Conservation (phyloP, 2,888 invertebrate genomes). For the Lissocephala sabroskyi region DNA sequence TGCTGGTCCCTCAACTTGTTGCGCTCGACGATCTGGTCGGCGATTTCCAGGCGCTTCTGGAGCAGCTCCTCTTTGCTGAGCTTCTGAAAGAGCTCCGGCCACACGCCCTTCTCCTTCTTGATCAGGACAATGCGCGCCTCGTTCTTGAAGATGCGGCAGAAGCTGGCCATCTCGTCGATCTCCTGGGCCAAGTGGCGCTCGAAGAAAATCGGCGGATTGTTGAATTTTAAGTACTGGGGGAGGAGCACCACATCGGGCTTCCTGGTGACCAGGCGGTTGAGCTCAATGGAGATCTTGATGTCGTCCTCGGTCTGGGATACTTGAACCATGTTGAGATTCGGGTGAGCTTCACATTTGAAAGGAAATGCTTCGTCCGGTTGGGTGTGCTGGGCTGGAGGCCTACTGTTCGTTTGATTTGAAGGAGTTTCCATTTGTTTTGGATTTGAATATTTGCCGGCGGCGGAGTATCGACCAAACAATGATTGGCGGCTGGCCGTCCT, state of each 20-base stretch:
- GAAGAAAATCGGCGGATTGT: slow-evolving; percentile 71
- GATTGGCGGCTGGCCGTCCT: slow-evolving; percentile 35
- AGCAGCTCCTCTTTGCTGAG: slow-evolving; percentile 62
- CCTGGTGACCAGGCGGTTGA: slow-evolving; percentile 61
- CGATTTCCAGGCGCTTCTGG: slow-evolving; percentile 67
- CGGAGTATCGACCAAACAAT: slow-evolving; percentile 49
- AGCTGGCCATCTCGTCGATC: slow-evolving; percentile 69
- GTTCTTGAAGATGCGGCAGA: slow-evolving; percentile 68
- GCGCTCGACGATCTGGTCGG: slow-evolving; percentile 61
- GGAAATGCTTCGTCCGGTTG: too few relatives aligned
- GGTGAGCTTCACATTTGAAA: too few relatives aligned
- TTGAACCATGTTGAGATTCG: slow-evolving; percentile 68
- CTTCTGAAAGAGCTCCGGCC: slow-evolving; percentile 68
- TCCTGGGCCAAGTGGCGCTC: slow-evolving; percentile 69
- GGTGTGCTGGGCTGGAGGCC: too few relatives aligned
- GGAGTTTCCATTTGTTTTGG: slow-evolving; percentile 28
- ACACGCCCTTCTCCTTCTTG: slow-evolving; percentile 66
- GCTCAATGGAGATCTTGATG: slow-evolving; percentile 69
- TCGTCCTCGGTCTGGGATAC: slow-evolving; percentile 70
- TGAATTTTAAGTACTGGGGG: slow-evolving; percentile 69
- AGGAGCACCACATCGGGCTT: slow-evolving; percentile 69
- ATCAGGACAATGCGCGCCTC: slow-evolving; percentile 68
- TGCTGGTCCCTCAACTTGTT: slow-evolving; percentile 68
- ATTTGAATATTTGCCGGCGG: slow-evolving; percentile 57
- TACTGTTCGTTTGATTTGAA: slow-evolving; percentile 40